Percentiles rank a stretch among this genome's conserved stretches.
Evolutionary conservation across 2,113 vertebrate species (phyloP).

Genomic region (Scatophagus argus): DNA sequence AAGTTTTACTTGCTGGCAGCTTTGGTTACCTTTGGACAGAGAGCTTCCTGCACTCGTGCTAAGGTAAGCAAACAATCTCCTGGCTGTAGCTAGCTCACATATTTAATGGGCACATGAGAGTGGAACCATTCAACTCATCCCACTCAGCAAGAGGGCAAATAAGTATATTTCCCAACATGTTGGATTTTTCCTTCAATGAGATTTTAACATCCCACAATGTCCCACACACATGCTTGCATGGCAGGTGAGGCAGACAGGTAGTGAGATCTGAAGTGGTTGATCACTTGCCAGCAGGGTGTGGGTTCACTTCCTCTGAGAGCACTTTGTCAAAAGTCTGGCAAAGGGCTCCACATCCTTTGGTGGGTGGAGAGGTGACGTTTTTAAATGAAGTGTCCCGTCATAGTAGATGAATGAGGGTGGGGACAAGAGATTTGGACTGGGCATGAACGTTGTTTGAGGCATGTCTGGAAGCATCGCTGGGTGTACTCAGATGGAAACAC

Average conservation of each 20-base stretch:
- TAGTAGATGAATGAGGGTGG: constrained; percentile 54
- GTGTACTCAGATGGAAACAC: constrained; percentile 2
- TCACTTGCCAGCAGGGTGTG: constrained; percentile 61
- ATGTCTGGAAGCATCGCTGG: constrained; percentile 13
- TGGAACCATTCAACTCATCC: neutral
- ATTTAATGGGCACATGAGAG: neutral
- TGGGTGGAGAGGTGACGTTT: constrained; percentile 72
- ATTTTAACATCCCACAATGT: neutral
- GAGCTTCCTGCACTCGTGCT: neutral
- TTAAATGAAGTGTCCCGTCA: constrained; percentile 59
- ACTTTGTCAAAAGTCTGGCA: constrained; percentile 53
- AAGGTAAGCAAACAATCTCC: neutral
- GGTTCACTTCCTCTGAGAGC: constrained; percentile 65
- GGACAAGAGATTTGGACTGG: constrained; percentile 11
- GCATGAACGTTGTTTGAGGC: neutral
- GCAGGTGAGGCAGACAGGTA: constrained; percentile 51
- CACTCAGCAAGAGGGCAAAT: neutral
- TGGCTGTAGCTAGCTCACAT: neutral
- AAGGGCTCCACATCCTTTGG: constrained; percentile 37
- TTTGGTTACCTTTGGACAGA: neutral
- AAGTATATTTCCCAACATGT: neutral
- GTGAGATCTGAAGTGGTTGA: constrained; percentile 47
- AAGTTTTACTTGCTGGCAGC: neutral
- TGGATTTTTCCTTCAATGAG: neutral
- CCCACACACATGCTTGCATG: neutral